These are phyloP conservation scores for Gadus macrocephalus DNA, from an alignment of 2,113 vertebrate species.

Conservation along the genomic window DNA sequence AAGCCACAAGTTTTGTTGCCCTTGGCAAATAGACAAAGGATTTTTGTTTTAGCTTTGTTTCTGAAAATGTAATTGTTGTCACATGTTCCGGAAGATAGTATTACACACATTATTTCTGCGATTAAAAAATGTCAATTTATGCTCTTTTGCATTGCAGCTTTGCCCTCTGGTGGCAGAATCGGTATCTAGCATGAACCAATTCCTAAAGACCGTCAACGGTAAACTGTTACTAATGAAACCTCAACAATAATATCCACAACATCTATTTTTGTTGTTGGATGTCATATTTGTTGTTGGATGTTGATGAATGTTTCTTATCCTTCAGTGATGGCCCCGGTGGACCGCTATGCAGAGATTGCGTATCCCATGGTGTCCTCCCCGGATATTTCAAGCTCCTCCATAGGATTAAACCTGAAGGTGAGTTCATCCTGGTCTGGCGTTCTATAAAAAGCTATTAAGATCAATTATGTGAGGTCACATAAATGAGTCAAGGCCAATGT, in stretches of 20 bases:
- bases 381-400: slow-evolving; percentile 39
- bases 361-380: slow-evolving; percentile 70
- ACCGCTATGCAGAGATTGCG: slow-evolving; percentile 72
- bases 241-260: background rate
- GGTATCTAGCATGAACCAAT: slow-evolving; percentile 59
- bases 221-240: slow-evolving; percentile 12
- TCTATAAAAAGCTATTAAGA: too few species aligned
- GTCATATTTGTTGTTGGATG: too few species aligned
- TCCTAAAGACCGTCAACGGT: slow-evolving; percentile 74
- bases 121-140: background rate
- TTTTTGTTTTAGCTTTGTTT: too few species aligned
- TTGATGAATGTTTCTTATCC: background rate
- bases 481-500: too few species aligned
- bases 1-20: too few species aligned
- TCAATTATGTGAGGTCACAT: too few species aligned
- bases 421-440: slow-evolving; percentile 7
- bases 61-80: too few species aligned
- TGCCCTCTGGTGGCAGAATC: slow-evolving; percentile 62
- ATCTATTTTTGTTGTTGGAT: background rate
- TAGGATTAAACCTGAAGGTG: slow-evolving; percentile 70
- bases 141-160: slow-evolving; percentile 58
- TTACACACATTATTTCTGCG: too few species aligned
- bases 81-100: too few species aligned
- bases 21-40: too few species aligned
- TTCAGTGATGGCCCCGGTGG: slow-evolving; percentile 69